Evolutionary conservation across 2,888 invertebrate species (phyloP), one percentile per base, ranked within the genome.

Genomic region (Hydriomena furcata): DNA sequence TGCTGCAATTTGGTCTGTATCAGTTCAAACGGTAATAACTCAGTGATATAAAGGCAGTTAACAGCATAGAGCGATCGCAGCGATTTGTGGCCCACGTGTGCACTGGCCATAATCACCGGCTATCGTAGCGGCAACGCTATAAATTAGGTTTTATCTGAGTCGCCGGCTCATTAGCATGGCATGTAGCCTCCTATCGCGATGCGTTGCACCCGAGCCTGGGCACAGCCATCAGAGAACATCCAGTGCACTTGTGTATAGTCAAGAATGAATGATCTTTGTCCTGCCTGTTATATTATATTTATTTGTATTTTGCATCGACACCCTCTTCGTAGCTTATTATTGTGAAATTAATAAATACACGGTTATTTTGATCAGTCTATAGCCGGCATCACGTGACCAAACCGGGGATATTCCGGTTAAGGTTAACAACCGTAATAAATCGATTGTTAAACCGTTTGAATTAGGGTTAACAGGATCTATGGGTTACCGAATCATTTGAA

Each of bases 71-170:
- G 52, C 59, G 43, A 54, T 55, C 35, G 32, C 17, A 37, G 44
- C 48, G 30, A 54, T 41, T 48, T 41, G 48, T 42, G 24, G 31
- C 13, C 52, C 55, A 43, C 51, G 48, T 63, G 55, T 61, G 53
- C 45, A 58, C 46, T 11, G 53, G 35, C 49, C 51, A 52, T 59
- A 55, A 52, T 50, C 55, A 35, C 41, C 57, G 38, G 21, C 54
- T 70, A 70, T 69, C 66, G 56, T 47, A 46, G 60, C 52, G 62
- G 61, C 60, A 70, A 58, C 60, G 66, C 55, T 59, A 75, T 86
- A 83, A 80, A 84, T 84, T 73, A 74, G 69, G 68, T 73, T 77
- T 82, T 82, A 84, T 84, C 84, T 71, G 76, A 73, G 73, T 69
- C 68, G 59, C 61, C 71, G 73, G 74, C 79, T 84, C 84, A 84